These are phyloP conservation scores for Acanthosoma haemorrhoidale DNA, from an alignment of 2,888 invertebrate species.

Conservation along the genomic window DNA sequence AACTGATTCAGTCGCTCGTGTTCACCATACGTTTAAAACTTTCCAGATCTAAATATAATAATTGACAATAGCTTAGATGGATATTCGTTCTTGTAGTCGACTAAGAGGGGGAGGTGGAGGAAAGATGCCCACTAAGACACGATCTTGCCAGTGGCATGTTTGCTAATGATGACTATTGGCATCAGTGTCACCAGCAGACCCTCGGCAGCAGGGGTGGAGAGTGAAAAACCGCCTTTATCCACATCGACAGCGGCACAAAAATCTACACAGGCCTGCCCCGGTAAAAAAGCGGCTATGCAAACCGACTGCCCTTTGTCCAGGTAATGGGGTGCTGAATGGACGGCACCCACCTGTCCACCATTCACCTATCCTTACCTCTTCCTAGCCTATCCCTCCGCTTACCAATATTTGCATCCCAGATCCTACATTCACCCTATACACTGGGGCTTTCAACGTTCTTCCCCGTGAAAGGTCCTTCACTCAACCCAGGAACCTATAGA, in stretches of 20 bases:
- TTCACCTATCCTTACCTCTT: not conserved
- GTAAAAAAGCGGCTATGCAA: slow-evolving; percentile 4
- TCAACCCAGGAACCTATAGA: not conserved
- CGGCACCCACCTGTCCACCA: not conserved
- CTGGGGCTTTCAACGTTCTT: no score
- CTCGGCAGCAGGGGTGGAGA: not conserved
- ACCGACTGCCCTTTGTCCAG: not conserved
- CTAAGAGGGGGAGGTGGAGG: no score
- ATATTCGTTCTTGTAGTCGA: no score
- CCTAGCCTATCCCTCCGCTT: not conserved
- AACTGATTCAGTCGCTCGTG: no score
- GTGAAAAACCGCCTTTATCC: not conserved
- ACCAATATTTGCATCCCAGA: not conserved
- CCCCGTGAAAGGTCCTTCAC: not conserved
- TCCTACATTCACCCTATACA: no score
- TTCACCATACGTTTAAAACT: no score
- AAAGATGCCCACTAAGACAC: not conserved
- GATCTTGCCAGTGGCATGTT: not conserved
- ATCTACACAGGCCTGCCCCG: no score
- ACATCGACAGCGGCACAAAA: not conserved
- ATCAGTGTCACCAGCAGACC: not conserved
- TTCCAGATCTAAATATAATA: no score
- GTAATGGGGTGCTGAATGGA: not conserved
- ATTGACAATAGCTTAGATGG: no score
- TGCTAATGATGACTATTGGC: slow-evolving; percentile 14